Percentiles rank a stretch among this genome's conserved stretches.
Evolutionary conservation across 2,797 vertebrate species (phyloP).

Genomic region (Crocidura indochinensis): DNA sequence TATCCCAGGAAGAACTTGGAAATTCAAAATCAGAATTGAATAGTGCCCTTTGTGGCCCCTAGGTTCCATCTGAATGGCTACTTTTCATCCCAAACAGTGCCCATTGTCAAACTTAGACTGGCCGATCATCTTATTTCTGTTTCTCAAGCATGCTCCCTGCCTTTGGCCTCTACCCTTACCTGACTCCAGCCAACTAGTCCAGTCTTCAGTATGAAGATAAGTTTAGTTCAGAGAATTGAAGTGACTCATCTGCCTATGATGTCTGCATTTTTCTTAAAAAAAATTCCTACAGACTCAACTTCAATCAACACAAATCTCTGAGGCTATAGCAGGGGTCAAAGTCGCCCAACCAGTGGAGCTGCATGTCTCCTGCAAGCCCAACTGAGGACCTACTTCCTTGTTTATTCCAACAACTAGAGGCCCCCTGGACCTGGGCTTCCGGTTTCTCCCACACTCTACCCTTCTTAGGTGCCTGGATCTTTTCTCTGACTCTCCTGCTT

Average conservation of each 20-base stretch:
- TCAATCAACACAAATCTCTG: too few relatives aligned
- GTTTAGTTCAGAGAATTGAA: background rate
- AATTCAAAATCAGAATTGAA: too few relatives aligned
- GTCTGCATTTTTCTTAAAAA: background rate
- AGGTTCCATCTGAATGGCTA: background rate
- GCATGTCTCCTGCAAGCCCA: too few relatives aligned
- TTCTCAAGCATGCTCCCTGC: background rate
- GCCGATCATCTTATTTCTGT: background rate
- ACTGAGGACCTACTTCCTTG: background rate
- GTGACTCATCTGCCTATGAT: background rate
- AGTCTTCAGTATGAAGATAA: background rate
- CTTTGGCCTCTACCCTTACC: too few relatives aligned
- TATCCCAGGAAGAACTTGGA: too few relatives aligned
- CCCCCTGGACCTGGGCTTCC: background rate
- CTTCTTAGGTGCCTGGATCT: background rate
- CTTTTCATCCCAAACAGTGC: background rate
- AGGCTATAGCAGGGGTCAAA: fast-evolving
- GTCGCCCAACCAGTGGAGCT: background rate
- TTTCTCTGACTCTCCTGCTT: background rate
- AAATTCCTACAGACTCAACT: background rate
- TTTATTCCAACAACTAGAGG: background rate
- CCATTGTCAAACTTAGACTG: background rate
- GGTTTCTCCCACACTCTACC: background rate
- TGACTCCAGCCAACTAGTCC: background rate
- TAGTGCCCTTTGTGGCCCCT: background rate